A percentile compares a stretch with the other conserved stretches of the same genome.
Evolutionary conservation across 2,113 vertebrate genomes (phyloP).

Genomic region (Carollia perspicillata): DNA sequence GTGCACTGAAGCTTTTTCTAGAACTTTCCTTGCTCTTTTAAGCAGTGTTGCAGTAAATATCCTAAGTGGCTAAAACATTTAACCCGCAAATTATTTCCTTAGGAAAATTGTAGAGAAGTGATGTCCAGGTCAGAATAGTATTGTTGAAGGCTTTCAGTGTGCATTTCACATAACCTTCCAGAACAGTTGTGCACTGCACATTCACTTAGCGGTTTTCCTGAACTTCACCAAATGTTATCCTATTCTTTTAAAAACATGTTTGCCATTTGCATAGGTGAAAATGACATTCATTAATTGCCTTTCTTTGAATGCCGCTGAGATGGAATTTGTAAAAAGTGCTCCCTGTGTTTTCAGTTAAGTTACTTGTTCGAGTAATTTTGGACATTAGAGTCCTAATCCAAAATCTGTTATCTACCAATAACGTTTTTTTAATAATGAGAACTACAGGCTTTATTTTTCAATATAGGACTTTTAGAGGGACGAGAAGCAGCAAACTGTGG

Average conservation of each 20-base stretch:
- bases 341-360: slow-evolving; percentile 24
- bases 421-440: neutral
- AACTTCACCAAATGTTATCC: neutral
- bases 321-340: neutral
- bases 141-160: neutral
- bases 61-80: slow-evolving; percentile 46
- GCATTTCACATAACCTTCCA: neutral
- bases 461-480: neutral
- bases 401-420: slow-evolving; percentile 11
- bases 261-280: neutral
- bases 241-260: slow-evolving; percentile 5
- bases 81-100: neutral
- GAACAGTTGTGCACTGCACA: neutral
- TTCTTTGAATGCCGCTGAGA: slow-evolving; percentile 26
- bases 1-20: neutral
- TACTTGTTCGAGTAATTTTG: neutral
- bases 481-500: neutral
- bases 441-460: slow-evolving; percentile 8
- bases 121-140: neutral
- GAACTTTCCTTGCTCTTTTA: neutral
- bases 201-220: neutral
- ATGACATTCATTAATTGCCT: neutral
- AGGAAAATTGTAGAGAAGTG: neutral
- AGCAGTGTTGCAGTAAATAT: slow-evolving; percentile 4
- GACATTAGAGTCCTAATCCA: neutral